Conservation (phyloP, 1,140 invertebrate species). For the Adelges cooleyi region DNA sequence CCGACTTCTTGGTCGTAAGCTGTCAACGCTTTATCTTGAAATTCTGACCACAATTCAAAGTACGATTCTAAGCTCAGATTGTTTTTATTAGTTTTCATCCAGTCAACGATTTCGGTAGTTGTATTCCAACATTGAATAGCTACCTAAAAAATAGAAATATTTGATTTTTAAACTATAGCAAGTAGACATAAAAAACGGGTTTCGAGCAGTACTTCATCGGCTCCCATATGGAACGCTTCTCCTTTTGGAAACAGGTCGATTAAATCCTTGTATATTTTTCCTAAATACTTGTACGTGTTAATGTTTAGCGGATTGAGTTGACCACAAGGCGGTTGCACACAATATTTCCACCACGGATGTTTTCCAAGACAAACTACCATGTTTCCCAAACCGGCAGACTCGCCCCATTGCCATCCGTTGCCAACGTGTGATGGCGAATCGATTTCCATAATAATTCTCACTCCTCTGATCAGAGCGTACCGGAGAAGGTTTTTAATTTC, state of each 20-base stretch:
- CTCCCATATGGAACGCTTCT: conserved; percentile 66
- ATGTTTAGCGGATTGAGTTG: conserved; percentile 71
- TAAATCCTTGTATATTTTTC: conserved; percentile 56
- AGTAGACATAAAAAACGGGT: too few species aligned
- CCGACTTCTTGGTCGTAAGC: conserved; percentile 39
- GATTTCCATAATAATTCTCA: conserved; percentile 67
- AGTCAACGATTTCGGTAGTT: conserved; percentile 52
- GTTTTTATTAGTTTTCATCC: conserved; percentile 47
- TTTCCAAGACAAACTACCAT: conserved; percentile 67
- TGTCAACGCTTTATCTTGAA: conserved; percentile 42
- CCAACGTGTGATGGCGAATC: conserved; percentile 79
- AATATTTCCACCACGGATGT: conserved; percentile 58
- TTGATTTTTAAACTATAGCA: too few species aligned
- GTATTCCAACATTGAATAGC: conserved; percentile 66
- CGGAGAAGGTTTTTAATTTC: conserved; percentile 53
- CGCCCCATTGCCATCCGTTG: conserved; percentile 68
- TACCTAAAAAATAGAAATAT: conserved; percentile 41
- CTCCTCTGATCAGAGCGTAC: conserved; percentile 58
- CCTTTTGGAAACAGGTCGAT: conserved; percentile 46
- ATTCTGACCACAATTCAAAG: conserved; percentile 54
- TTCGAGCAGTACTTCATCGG: conserved; percentile 73
- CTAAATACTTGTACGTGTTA: conserved; percentile 55
- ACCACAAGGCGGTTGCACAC: conserved; percentile 73
- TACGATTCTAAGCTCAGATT: conserved; percentile 47
- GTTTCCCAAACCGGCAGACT: conserved; percentile 42